Evolutionary conservation across 2,797 vertebrate species (phyloP), one percentile per base, ranked within the genome.

Genomic region (Galagoides demidoff): DNA sequence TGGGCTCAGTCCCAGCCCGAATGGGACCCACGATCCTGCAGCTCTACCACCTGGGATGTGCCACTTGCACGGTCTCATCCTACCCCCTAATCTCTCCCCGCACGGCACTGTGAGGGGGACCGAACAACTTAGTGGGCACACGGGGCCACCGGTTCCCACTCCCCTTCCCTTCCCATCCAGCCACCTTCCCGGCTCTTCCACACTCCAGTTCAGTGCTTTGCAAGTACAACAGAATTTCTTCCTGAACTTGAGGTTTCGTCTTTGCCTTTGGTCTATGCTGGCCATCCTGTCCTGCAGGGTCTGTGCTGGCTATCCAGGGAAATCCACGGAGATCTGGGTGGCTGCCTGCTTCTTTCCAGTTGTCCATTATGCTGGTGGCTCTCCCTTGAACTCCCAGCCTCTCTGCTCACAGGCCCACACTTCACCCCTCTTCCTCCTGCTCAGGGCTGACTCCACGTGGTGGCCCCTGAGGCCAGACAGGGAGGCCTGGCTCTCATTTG

Each of bases 81-180:
- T 6, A 8, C 22, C 10, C 27, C 68, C 9, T 4, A 0, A 0
- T 7, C 14, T 16, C 12, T 11, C 11, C 37, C 10, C 4, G 4
- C 1, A 0, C 0, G 10, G 66, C 31, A 2, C 9, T 0, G 3
- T 1, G 29, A 2, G 12, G 57, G 61, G 57, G 17, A 49, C 45
- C 0, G 8, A 34, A 17, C 3, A 12, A 0, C 13, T 22, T 55
- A 1, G 6, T 6, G n/a, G 81, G 3, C 3, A 0, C 9, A 0
- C 0, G 0, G 39, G 68, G 3, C 1, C 89, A 7, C 29, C 5
- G 0, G 0, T 12, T 1, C 14, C 49, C 31, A 0, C 0, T 22
- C 61, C n/a, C 16, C 10, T 23, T 1, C 23, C 17, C 13, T 27
- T 0, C 29, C 49, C 6, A 25, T 0, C 23, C 3, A 7, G 25